Conservation (phyloP, 2,113 vertebrate species). For the Halichoeres trimaculatus region DNA sequence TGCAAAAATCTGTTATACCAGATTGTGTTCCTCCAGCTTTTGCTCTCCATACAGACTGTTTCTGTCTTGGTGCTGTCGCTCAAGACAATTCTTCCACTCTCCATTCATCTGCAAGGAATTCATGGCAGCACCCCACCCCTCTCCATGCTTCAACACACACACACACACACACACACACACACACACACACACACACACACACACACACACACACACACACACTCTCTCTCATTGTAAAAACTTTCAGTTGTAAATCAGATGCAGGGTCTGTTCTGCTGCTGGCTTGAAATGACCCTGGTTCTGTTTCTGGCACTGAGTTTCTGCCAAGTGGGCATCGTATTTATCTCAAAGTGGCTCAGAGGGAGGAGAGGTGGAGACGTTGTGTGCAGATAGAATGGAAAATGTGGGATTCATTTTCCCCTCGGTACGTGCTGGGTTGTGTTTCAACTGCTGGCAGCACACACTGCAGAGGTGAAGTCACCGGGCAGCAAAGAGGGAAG, state of each 20-base stretch:
- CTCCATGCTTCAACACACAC: not conserved
- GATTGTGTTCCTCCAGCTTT: too few species aligned
- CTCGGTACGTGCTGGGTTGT: slow-evolving; percentile 45
- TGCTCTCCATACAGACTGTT: too few species aligned
- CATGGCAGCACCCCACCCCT: slow-evolving; percentile 10
- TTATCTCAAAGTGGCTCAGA: slow-evolving; percentile 52
- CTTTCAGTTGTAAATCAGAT: slow-evolving; percentile 18
- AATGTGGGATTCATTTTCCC: slow-evolving; percentile 60
- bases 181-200: slow-evolving; percentile 6
- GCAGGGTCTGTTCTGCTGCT: slow-evolving; percentile 15
- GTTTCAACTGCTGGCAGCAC: slow-evolving; percentile 62
- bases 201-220: slow-evolving; percentile 23
- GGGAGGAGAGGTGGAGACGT: slow-evolving; percentile 38
- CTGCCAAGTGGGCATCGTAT: slow-evolving; percentile 58
- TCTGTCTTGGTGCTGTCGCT: too few species aligned
- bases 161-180: slow-evolving; percentile 12
- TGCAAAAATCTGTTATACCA: too few species aligned
- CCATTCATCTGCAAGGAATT: slow-evolving; percentile 43
- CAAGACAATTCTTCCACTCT: slow-evolving; percentile 21
- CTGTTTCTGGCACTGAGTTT: slow-evolving; percentile 48
- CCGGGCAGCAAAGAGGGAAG: slow-evolving; percentile 30
- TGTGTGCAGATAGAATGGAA: slow-evolving; percentile 40
- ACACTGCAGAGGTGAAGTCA: slow-evolving; percentile 62
- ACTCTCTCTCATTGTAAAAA: slow-evolving; percentile 22
- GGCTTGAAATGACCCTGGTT: slow-evolving; percentile 44